phyloP scores from a whole-genome alignment of 2,113 vertebrate genomes.

The Neomonachus schauinslandi region DNA sequence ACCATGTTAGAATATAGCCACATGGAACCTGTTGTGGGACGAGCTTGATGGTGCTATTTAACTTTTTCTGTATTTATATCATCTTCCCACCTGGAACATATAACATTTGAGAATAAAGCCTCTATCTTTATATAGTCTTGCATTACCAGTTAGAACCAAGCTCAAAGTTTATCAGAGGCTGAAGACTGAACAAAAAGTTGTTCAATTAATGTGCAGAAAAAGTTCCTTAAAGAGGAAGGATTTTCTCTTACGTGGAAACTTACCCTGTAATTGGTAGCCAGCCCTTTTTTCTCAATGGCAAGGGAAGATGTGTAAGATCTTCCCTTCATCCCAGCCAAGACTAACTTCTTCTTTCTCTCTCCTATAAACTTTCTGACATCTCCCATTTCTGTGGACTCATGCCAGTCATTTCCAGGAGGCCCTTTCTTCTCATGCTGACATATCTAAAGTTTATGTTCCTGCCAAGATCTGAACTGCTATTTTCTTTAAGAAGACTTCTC shows the following conservation, averaged over 20 bases:
- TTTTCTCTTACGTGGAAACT: not conserved
- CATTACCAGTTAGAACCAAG: not conserved
- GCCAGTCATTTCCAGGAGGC: not conserved
- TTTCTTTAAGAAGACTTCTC: constrained; percentile 26
- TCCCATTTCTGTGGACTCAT: not conserved
- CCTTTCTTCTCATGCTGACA: not conserved
- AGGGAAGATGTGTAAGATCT: not conserved
- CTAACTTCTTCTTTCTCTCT: constrained; percentile 1
- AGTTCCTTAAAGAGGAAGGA: not conserved
- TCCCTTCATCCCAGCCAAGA: not conserved
- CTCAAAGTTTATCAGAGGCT: not conserved
- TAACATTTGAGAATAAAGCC: not conserved
- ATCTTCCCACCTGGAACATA: not conserved
- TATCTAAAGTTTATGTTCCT: not conserved
- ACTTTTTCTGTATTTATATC: not conserved
- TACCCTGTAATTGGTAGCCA: not conserved
- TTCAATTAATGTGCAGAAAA: not conserved
- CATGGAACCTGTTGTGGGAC: not conserved
- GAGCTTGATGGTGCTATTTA: not conserved
- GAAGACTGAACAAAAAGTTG: not conserved
- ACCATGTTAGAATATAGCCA: not conserved
- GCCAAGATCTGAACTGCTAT: constrained; percentile 7
- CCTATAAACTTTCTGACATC: not conserved
- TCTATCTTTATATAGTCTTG: not conserved
- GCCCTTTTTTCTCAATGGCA: not conserved